Evolutionary conservation across 2,888 invertebrate genomes (phyloP), one percentile per base, ranked within the genome.

Genomic region (Melipona bicolor): DNA sequence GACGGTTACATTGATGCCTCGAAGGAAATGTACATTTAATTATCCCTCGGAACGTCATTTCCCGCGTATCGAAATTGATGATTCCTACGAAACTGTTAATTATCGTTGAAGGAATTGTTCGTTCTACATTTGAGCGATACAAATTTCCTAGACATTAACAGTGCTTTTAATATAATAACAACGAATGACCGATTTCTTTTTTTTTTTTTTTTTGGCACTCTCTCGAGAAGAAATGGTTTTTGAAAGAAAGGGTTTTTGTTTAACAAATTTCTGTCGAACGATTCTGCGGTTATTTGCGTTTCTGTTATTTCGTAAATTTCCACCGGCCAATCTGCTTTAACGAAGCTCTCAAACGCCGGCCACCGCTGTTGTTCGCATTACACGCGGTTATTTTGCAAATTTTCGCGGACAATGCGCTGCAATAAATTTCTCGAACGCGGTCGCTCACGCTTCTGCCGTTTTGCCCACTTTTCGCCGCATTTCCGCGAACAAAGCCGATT

Each of bases 21-120:
- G 24, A 56, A 50, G 36, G 36, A 52, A 52, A 65, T 71, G 59
- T n/a, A 59, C 24, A 65, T 56, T 62, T 62, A 61, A 49, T 32
- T 11, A 5, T 4, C 1, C 6, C 15, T 3, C 21, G 15, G 27
- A 43, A 27, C 32, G 9, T 27, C 9, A 11, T 50, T 50, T 73
- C 32, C 32, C 15, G 21, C 2, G 43, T 43, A 5, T 50, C 4
- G 49, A 27, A 62, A 62, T 62, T 32, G 3, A 27, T 24, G 59
- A 61, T 61, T 61, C 27, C 43, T 21, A 0, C 15, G 1, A 19
- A 27, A n/a, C 19, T 49, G 19, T 24, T 21, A 15, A 27, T 49
- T 49, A 11, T 5, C 1, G 1, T 27, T 27, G 27, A 49, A 3
- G 11, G 19, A 15, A 21, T 6, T 21, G 17, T 21, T 21, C 1